Base-by-base conservation (phyloP, 1,140 invertebrate genomes). In the Tetramorium parvispinum region DNA sequence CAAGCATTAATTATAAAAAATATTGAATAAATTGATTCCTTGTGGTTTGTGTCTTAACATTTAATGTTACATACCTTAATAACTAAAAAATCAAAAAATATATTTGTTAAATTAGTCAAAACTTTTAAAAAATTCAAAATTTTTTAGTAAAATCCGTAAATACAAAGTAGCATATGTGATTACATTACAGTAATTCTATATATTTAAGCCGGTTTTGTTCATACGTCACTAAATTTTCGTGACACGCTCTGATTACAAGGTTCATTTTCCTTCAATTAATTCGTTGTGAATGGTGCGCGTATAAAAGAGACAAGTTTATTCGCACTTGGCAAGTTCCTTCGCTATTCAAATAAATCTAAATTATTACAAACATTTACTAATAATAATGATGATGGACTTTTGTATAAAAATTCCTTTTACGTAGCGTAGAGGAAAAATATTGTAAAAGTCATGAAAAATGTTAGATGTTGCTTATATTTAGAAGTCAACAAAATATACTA, bases 181-280 rank as follows among this genome's bases (percentile, higher is more conserved):
- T 40, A 6, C 16, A 79, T 24, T 57, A 46, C 32, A 32, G 6
- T 13, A 79, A 37, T 53, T 65, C n/a, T 21, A 2, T 10, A 55
- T 53, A 57, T 57, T 40, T 55, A 37, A 37, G 6, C 51, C 37
- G 16, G 57, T 75, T 75, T 75, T 2, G 2, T 83, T 75, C 11
- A 18, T 46, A n/a, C 2, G 11, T 66, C 13, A 63, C 8, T 11
- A 49, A 68, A 68, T 68, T 68, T 68, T 46, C 11, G 27, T 49
- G 43, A 59, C 24, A 61, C 40, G 68, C 79, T 61, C 79, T 46
- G 37, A 61, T 61, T 83, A 46, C 16, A 3, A n/a, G 18, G 24
- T 7, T 27, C 51, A 24, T 2, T 71, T 57, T 27, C 0, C 5
- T 53, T 18, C 24, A 43, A 55, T 53, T 37, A 59, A 11, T 1